Conservation (phyloP, 2,797 vertebrate genomes). For the Hypotaenidia okinawae region DNA sequence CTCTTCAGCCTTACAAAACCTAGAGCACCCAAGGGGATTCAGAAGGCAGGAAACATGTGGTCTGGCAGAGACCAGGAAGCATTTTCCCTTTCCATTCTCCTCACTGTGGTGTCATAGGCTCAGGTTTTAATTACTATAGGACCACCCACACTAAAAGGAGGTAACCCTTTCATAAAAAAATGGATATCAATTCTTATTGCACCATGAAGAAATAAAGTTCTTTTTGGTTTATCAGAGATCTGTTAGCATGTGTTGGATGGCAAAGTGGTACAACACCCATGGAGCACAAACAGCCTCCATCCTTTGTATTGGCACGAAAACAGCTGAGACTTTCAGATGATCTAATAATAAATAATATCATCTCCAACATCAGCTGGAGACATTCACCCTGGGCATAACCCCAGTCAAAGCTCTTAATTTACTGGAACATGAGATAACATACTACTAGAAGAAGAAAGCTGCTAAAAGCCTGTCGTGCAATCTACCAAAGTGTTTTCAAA, state of each 20-base stretch:
- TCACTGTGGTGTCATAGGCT: neutral
- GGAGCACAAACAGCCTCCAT: neutral
- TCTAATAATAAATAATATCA: slow-evolving; percentile 35
- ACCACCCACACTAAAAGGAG: neutral
- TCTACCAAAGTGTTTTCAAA: slow-evolving; percentile 25
- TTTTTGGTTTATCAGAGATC: neutral
- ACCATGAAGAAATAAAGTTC: neutral
- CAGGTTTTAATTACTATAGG: neutral
- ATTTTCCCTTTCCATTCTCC: neutral
- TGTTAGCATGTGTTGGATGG: neutral
- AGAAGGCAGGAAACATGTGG: neutral
- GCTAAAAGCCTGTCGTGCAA: neutral
- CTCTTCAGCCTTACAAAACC: neutral
- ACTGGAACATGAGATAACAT: neutral
- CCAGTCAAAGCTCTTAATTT: neutral
- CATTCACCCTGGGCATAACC: neutral
- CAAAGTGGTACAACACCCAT: neutral
- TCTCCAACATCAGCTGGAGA: neutral
- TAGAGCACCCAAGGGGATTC: neutral
- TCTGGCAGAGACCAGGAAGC: neutral
- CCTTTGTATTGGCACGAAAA: neutral
- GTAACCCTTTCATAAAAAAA: neutral
- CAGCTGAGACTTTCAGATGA: neutral
- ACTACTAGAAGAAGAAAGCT: neutral
- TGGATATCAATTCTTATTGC: neutral